Percentiles rank a stretch among this genome's conserved stretches.
Evolutionary conservation across 2,113 vertebrate genomes (phyloP).

Genomic region (Apaloderma vittatum): DNA sequence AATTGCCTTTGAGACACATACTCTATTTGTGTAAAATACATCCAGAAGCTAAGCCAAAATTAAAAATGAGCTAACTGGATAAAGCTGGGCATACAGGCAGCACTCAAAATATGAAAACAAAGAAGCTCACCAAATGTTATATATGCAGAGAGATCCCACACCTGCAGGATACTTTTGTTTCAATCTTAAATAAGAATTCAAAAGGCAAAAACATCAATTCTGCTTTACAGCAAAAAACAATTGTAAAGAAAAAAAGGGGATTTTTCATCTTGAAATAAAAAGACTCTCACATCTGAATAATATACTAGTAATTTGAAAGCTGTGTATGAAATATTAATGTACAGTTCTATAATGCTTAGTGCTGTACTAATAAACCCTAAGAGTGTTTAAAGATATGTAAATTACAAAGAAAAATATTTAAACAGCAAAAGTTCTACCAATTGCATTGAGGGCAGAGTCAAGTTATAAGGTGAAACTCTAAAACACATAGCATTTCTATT

Average conservation of each 20-base stretch:
- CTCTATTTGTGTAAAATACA: not conserved
- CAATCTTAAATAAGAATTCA: not conserved
- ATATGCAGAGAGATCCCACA: not conserved
- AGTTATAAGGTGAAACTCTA: not conserved
- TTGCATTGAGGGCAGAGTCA: not conserved
- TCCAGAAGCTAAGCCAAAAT: not conserved
- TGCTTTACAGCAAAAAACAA: not conserved
- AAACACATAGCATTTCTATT: not conserved
- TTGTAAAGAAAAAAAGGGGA: not conserved
- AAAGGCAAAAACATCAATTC: not conserved
- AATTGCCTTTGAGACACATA: not conserved
- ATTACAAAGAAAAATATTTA: not conserved
- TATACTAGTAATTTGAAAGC: not conserved
- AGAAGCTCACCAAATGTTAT: not conserved
- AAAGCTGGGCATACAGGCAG: not conserved
- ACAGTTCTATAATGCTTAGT: not conserved
- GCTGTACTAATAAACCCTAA: not conserved
- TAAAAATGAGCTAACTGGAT: not conserved
- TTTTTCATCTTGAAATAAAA: not conserved
- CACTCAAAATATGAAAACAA: not conserved
- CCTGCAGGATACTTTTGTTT: not conserved
- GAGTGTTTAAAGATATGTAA: not conserved
- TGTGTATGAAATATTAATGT: not conserved
- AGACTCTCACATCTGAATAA: not conserved
- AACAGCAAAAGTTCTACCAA: not conserved